phyloP scores from a whole-genome alignment of 2,113 vertebrate genomes.

The Tautogolabrus adspersus region DNA sequence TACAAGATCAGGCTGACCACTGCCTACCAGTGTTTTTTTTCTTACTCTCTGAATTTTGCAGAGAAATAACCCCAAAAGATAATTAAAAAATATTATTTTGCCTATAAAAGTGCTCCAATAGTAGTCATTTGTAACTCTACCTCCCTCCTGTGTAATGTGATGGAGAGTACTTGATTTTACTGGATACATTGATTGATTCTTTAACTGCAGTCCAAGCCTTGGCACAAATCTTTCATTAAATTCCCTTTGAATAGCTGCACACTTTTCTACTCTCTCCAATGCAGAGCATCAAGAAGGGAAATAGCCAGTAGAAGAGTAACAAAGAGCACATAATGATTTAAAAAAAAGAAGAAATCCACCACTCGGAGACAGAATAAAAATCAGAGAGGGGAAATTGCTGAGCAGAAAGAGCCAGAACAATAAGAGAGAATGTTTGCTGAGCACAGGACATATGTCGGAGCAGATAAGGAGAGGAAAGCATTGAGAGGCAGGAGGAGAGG shows the following conservation, averaged over 20 bases:
- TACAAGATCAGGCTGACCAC: too few relatives aligned
- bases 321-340: conserved; percentile 33
- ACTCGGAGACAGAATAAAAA: conserved; percentile 9
- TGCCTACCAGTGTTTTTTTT: too few relatives aligned
- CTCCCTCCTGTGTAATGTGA: background rate
- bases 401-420: conserved; percentile 23
- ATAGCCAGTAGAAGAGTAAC: conserved; percentile 31
- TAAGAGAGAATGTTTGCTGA: conserved; percentile 20
- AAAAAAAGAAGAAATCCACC: background rate
- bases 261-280: conserved; percentile 20
- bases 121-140: background rate
- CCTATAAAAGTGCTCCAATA: background rate
- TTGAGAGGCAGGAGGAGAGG: conserved; percentile 2
- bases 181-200: conserved; percentile 29
- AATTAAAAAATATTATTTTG: background rate
- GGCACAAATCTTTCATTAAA: conserved; percentile 39
- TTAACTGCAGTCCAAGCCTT: conserved; percentile 12
- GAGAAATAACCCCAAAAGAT: background rate
- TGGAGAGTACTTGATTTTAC: conserved; percentile 19
- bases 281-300: conserved; percentile 39
- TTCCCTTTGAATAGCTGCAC: conserved; percentile 9
- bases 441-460: conserved; percentile 19
- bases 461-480: conserved; percentile 13
- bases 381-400: conserved; percentile 27
- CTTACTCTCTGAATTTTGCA: background rate